Evolutionary conservation across 2,888 invertebrate species (phyloP), one percentile per base, ranked within the genome.

Genomic region (Drosophila antonietae): DNA sequence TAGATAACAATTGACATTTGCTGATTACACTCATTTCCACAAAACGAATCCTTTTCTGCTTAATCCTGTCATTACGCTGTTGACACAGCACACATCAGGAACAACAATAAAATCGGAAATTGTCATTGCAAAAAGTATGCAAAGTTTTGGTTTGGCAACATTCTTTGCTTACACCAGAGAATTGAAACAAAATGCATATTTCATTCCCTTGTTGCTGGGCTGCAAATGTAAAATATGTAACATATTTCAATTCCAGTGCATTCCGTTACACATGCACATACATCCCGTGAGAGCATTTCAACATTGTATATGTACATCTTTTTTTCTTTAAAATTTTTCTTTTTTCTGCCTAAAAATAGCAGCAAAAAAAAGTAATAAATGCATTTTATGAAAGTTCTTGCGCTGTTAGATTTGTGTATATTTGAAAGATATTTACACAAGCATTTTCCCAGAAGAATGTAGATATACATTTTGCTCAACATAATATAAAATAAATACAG

Each of bases 1-100:
- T 20, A 20, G 37, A 23, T 59, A 64, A 55, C 58, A 64, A 71
- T 64, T 59, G 49, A 51, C 64, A 72, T 65, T 64, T 31, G 53
- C 47, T 63, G 41, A 58, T 72, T 53, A 31, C 57, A 52, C 28
- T 39, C 53, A 56, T 41, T 52, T 56, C 8, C 33, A 43, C 12
- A 46, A 61, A 55, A 60, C 35, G 44, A 35, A 59, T 57, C 65
- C 56, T 73, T 55, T 73, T 55, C 52, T 10, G 62, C 10, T 57
- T 67, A 62, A 59, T 68, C 62, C 68, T 53, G 49, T 58, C 58
- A 58, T 74, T 63, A 41, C 44, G 28, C 23, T 49, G 44, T 23
- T 28, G 28, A 10, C 43, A 53, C 28, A 41, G 39, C 56, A 55
- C 43, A 10, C 66, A 72, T n/a, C n/a, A 43, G 33, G 10, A 35